Conservation (phyloP, 2,113 vertebrate genomes). For the Callorhinus ursinus region DNA sequence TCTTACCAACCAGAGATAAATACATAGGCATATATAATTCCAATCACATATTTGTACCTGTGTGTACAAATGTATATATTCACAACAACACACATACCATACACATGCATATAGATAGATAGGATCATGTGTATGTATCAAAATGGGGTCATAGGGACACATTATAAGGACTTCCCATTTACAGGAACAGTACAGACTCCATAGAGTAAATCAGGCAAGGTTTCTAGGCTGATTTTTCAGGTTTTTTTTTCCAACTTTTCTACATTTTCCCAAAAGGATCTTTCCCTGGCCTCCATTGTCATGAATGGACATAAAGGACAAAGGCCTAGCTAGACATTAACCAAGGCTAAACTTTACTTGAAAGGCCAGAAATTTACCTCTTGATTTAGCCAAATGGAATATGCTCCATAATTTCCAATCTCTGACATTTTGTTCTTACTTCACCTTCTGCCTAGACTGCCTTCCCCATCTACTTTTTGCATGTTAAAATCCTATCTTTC, state of each 20-base stretch:
- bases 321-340: not conserved
- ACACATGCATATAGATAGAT: not conserved
- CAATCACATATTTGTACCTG: not conserved
- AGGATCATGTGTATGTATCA: not conserved
- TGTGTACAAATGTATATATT: not conserved
- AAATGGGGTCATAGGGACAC: not conserved
- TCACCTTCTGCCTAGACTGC: not conserved
- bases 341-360: not conserved
- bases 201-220: not conserved
- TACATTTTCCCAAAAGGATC: not conserved
- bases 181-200: not conserved
- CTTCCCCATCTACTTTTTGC: not conserved
- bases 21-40: not conserved
- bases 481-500: not conserved
- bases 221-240: not conserved
- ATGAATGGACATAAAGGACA: not conserved
- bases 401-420: not conserved
- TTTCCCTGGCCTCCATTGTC: not conserved
- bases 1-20: not conserved
- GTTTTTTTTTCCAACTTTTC: not conserved
- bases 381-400: not conserved
- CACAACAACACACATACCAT: not conserved
- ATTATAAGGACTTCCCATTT: not conserved
- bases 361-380: not conserved
- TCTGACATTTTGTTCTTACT: not conserved